A percentile compares a stretch with the other conserved stretches of the same genome.
Evolutionary conservation across 2,113 vertebrate species (phyloP).

Genomic region (Dipodomys spectabilis): DNA sequence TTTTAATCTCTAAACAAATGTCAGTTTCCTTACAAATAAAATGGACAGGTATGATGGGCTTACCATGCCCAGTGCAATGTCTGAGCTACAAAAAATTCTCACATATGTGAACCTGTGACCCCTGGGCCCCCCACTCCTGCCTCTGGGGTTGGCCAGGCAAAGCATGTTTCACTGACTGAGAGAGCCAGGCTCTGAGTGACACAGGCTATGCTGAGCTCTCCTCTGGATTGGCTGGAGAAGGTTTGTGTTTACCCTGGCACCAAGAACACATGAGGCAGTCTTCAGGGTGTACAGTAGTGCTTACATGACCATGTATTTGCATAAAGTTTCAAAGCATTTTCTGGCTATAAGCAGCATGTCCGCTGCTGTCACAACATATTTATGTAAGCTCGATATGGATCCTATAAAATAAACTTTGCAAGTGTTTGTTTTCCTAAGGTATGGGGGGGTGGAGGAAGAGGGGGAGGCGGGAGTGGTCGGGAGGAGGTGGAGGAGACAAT

Average conservation of each 20-base stretch:
- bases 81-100: background rate
- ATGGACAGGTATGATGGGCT: background rate
- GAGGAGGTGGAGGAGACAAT: background rate
- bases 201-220: conserved; percentile 75
- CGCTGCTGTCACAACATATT: conserved; percentile 77
- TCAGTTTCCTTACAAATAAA: background rate
- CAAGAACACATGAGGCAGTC: conserved; percentile 78
- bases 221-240: conserved; percentile 75
- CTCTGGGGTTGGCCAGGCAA: conserved; percentile 40
- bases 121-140: too few relatives aligned
- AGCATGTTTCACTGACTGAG: conserved; percentile 45
- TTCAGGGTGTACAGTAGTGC: conserved; percentile 75
- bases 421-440: conserved; percentile 76
- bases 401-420: conserved; percentile 76
- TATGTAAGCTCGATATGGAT: conserved; percentile 65
- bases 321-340: conserved; percentile 80
- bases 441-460: background rate
- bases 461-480: background rate
- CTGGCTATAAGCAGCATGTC: conserved; percentile 64
- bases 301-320: conserved; percentile 78
- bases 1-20: conserved; percentile 28
- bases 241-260: conserved; percentile 82
- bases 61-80: background rate
- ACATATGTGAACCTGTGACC: background rate
- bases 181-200: conserved; percentile 76